A percentile compares a stretch with the other conserved stretches of the same genome.
Evolutionary conservation across 2,888 invertebrate genomes (phyloP).

Genomic region (Nemotelus pantherinus): DNA sequence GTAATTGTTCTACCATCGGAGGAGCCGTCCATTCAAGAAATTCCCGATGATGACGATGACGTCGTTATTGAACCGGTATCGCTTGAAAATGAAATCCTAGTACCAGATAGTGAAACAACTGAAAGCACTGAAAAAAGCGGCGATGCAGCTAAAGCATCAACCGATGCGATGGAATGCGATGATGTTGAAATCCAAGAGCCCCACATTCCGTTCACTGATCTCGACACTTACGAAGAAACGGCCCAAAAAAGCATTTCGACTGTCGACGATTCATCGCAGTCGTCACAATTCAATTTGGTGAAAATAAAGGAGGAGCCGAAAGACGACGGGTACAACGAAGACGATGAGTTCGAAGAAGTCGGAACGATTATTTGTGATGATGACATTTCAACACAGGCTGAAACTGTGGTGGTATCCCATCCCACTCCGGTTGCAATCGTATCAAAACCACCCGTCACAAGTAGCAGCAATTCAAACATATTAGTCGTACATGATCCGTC

Average conservation of each 20-base stretch:
- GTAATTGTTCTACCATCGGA: slow-evolving; percentile 75
- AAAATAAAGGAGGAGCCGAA: slow-evolving; percentile 78
- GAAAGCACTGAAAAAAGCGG: background rate
- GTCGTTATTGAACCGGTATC: slow-evolving; percentile 52
- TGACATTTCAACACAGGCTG: slow-evolving; percentile 40
- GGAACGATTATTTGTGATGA: slow-evolving; percentile 63
- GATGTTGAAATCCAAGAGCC: slow-evolving; percentile 65
- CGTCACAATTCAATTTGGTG: slow-evolving; percentile 63
- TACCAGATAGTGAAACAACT: slow-evolving; percentile 27
- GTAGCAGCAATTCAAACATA: slow-evolving; percentile 31
- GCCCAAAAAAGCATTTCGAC: slow-evolving; percentile 52
- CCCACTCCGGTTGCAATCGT: background rate
- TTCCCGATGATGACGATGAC: slow-evolving; percentile 70
- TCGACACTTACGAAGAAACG: slow-evolving; percentile 63
- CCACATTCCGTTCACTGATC: slow-evolving; percentile 64
- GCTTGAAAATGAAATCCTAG: slow-evolving; percentile 36
- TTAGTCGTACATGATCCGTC: slow-evolving; percentile 57
- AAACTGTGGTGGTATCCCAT: slow-evolving; percentile 56
- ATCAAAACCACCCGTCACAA: slow-evolving; percentile 6
- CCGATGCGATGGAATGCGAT: slow-evolving; percentile 60
- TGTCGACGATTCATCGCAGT: slow-evolving; percentile 53
- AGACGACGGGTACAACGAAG: slow-evolving; percentile 69
- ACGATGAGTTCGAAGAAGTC: slow-evolving; percentile 63
- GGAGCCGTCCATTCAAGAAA: slow-evolving; percentile 72
- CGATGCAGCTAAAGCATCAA: background rate